Evolutionary conservation across 2,797 vertebrate genomes (phyloP).

Genomic region (Corythornis leucogaster): DNA sequence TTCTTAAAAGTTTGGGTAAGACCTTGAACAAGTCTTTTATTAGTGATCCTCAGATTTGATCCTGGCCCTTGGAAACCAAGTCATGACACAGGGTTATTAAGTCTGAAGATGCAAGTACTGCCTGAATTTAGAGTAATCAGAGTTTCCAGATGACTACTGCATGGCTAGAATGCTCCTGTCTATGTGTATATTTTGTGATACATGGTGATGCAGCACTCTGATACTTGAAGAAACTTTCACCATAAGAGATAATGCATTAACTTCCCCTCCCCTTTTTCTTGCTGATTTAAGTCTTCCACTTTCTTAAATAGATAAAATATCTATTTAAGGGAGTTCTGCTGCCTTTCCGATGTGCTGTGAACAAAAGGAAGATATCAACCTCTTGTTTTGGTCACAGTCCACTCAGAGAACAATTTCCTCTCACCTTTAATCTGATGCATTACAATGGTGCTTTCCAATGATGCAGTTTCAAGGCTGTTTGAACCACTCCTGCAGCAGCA

Average conservation of each 20-base stretch:
- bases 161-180: background rate
- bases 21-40: background rate
- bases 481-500: background rate
- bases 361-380: background rate
- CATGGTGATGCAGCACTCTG: accelerated
- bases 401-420: background rate
- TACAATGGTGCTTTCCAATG: background rate
- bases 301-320: background rate
- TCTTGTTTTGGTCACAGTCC: background rate
- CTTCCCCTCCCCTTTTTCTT: background rate
- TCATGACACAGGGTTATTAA: accelerated
- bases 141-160: background rate
- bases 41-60: background rate
- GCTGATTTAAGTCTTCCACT: background rate
- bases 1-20: background rate
- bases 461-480: background rate
- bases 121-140: background rate
- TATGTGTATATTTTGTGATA: background rate
- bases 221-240: background rate
- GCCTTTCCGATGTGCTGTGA: background rate
- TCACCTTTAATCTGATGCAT: background rate
- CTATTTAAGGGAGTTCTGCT: background rate
- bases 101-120: background rate
- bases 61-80: background rate
- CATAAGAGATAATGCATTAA: background rate